Conservation (phyloP, 2,113 vertebrate species). For the Craseonycteris thonglongyai region DNA sequence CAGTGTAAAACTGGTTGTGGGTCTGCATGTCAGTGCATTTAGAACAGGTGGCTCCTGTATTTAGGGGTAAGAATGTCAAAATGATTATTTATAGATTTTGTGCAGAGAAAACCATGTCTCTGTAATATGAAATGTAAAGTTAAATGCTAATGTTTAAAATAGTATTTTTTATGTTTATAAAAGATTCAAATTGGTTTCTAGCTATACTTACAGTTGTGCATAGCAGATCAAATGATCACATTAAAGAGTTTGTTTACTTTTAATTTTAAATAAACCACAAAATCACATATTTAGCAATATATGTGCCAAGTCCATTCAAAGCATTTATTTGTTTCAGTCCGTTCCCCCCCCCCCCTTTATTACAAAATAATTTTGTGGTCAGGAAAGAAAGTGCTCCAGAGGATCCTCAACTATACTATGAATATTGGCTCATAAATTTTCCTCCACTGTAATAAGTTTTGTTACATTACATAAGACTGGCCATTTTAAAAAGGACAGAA, state of each 20-base stretch:
- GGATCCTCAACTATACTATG: not conserved
- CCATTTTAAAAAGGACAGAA: too few species aligned
- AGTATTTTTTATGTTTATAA: not conserved
- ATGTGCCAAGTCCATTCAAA: not conserved
- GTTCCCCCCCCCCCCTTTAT: too few species aligned
- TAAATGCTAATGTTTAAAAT: not conserved
- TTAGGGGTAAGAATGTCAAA: conserved; percentile 11
- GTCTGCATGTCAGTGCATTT: not conserved
- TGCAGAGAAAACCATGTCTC: not conserved
- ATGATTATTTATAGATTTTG: conserved; percentile 42
- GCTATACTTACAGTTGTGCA: not conserved
- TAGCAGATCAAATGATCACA: not conserved
- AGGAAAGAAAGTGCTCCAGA: not conserved
- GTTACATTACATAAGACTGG: too few species aligned
- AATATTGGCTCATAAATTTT: too few species aligned
- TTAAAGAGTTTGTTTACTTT: not conserved
- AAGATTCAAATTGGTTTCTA: not conserved
- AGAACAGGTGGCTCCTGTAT: conserved; percentile 6
- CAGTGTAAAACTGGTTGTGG: not conserved
- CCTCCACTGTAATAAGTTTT: too few species aligned
- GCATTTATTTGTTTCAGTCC: not conserved
- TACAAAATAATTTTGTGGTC: not conserved
- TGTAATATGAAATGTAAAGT: not conserved
- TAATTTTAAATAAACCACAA: not conserved
- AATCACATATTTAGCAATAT: not conserved